Percentiles rank a stretch among this genome's conserved stretches.
phyloP scores from a whole-genome alignment of 2,797 vertebrate species.

The Lithobates pipiens region DNA sequence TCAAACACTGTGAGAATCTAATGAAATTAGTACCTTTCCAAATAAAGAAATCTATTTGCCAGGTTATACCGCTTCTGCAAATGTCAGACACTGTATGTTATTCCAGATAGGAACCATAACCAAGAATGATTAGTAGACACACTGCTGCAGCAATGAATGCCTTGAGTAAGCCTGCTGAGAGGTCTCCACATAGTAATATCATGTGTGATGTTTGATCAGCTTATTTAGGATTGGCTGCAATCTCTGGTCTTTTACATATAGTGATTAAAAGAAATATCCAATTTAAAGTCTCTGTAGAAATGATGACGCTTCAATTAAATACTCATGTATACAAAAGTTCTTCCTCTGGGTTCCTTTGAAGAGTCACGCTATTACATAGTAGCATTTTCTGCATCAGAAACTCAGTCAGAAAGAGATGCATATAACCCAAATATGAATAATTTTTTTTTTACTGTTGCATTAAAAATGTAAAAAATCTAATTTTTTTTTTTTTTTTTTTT shows the following conservation, averaged over 20 bases:
- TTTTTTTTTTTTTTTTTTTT: no score
- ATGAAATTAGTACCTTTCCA: not conserved
- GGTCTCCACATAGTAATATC: not conserved
- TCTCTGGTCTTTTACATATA: not conserved
- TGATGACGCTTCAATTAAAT: no score
- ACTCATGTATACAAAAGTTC: no score
- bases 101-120: not conserved
- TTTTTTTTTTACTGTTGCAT: no score
- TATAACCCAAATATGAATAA: no score
- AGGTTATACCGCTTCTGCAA: not conserved
- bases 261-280: not conserved
- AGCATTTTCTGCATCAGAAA: no score
- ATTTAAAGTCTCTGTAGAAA: not conserved
- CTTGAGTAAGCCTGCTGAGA: not conserved
- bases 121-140: not conserved
- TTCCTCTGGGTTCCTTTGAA: no score
- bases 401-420: no score
- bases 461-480: no score
- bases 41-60: constrained; percentile 1
- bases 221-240: not conserved
- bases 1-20: not conserved
- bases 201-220: not conserved
- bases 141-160: not conserved
- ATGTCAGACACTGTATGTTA: not conserved
- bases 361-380: no score